A percentile compares a stretch with the other conserved stretches of the same genome.
Evolutionary conservation across 1,140 invertebrate species (phyloP).

Genomic region (Aphidius ervi): DNA sequence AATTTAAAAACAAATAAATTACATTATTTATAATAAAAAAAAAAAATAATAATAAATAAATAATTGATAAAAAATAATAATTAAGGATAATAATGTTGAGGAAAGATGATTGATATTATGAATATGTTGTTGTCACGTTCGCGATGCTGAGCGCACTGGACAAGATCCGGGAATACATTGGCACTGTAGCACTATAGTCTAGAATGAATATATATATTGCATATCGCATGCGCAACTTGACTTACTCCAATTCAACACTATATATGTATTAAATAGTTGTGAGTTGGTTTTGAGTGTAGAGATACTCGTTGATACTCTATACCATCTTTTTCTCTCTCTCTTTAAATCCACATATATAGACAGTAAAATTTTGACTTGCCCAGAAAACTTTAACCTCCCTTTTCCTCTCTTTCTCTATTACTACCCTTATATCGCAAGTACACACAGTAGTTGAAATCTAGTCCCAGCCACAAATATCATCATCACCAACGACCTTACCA

Average conservation of each 20-base stretch:
- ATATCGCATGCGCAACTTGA: neutral
- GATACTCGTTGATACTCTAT: neutral
- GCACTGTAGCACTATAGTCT: conserved; percentile 9
- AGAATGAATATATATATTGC: conserved; percentile 14
- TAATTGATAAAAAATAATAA: too few species aligned
- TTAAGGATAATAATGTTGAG: too few species aligned
- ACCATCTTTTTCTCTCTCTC: too few species aligned
- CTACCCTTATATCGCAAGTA: conserved; percentile 1
- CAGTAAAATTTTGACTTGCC: too few species aligned
- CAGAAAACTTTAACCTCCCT: neutral
- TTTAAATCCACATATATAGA: too few species aligned
- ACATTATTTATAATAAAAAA: too few species aligned
- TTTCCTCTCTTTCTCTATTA: neutral
- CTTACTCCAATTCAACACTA: too few species aligned
- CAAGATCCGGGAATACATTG: conserved; percentile 26
- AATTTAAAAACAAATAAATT: too few species aligned
- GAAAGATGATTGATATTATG: neutral
- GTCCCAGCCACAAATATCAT: conserved; percentile 22
- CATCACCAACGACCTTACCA: conserved; percentile 10
- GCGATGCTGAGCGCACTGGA: conserved; percentile 28
- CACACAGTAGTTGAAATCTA: conserved; percentile 20
- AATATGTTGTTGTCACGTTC: conserved; percentile 19
- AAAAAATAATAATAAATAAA: too few species aligned
- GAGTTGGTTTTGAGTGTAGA: too few species aligned
- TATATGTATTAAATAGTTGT: too few species aligned